Evolutionary conservation across 2,113 vertebrate species (phyloP).

Genomic region (Prochilodus magdalenae): DNA sequence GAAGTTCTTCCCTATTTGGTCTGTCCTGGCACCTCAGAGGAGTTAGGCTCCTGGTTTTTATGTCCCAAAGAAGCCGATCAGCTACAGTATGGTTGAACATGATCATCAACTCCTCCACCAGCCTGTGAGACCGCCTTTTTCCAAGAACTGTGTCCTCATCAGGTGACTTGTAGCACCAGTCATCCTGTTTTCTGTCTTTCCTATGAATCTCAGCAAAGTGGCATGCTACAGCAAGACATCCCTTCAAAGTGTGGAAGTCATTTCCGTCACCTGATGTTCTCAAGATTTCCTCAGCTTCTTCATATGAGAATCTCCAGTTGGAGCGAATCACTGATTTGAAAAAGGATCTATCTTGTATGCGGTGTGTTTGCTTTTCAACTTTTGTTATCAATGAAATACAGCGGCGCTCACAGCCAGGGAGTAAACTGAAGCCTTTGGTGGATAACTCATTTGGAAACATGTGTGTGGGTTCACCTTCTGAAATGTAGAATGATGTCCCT

Average conservation of each 20-base stretch:
- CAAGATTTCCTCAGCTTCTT: conserved; percentile 80
- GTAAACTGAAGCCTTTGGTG: conserved; percentile 78
- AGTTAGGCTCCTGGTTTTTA: conserved; percentile 69
- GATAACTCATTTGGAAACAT: conserved; percentile 81
- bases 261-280: conserved; percentile 16
- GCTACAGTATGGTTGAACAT: conserved; percentile 83
- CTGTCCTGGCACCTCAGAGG: conserved; percentile 83
- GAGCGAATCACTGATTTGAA: conserved; percentile 78
- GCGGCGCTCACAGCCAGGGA: conserved; percentile 67
- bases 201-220: conserved; percentile 81
- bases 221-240: conserved; percentile 79
- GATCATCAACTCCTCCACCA: conserved; percentile 89
- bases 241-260: conserved; percentile 70
- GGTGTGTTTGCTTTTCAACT: conserved; percentile 73
- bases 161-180: conserved; percentile 77
- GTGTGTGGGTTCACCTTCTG: conserved; percentile 65
- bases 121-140: conserved; percentile 79
- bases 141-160: conserved; percentile 77
- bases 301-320: conserved; percentile 77
- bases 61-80: conserved; percentile 66
- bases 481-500: conserved; percentile 76
- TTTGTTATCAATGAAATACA: conserved; percentile 85
- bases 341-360: conserved; percentile 62
- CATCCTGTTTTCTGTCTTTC: conserved; percentile 72
- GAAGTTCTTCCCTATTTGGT: conserved; percentile 69